A percentile compares a stretch with the other conserved stretches of the same genome.
Evolutionary conservation across 2,113 vertebrate species (phyloP).

Genomic region (Chinchilla lanigera): DNA sequence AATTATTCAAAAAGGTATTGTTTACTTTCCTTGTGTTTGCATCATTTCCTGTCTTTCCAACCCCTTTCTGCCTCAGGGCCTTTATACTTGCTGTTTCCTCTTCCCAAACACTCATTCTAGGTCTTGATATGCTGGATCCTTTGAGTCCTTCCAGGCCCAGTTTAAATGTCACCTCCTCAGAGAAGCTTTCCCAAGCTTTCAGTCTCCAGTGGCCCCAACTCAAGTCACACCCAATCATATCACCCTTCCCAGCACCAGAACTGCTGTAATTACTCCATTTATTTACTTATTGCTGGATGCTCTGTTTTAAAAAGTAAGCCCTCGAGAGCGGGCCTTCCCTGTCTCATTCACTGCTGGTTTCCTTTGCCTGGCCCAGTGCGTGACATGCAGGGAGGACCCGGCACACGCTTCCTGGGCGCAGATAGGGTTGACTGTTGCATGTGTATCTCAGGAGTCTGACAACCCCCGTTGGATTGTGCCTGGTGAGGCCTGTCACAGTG

Average conservation of each 20-base stretch:
- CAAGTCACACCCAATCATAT: accelerated
- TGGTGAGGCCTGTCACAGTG: neutral
- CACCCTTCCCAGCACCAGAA: neutral
- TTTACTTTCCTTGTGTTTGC: neutral
- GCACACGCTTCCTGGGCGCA: accelerated
- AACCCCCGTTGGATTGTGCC: neutral
- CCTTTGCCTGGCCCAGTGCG: neutral
- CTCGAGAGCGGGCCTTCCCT: neutral
- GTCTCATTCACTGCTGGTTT: neutral
- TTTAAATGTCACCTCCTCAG: neutral
- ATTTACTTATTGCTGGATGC: neutral
- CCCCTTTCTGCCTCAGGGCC: neutral
- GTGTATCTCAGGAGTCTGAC: neutral
- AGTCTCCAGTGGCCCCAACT: neutral
- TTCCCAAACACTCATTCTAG: neutral
- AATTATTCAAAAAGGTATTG: neutral
- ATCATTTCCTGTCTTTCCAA: neutral
- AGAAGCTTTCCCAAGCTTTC: neutral
- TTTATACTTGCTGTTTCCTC: neutral
- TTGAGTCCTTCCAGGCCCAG: neutral
- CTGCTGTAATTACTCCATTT: neutral
- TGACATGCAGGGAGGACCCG: neutral
- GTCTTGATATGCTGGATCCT: neutral
- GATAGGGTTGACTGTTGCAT: neutral
- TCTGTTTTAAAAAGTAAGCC: neutral